A percentile compares a stretch with the other conserved stretches of the same genome.
These are phyloP conservation scores for Drymodes brunneopygia DNA, from an alignment of 2,113 vertebrate species.

Conservation along the genomic window DNA sequence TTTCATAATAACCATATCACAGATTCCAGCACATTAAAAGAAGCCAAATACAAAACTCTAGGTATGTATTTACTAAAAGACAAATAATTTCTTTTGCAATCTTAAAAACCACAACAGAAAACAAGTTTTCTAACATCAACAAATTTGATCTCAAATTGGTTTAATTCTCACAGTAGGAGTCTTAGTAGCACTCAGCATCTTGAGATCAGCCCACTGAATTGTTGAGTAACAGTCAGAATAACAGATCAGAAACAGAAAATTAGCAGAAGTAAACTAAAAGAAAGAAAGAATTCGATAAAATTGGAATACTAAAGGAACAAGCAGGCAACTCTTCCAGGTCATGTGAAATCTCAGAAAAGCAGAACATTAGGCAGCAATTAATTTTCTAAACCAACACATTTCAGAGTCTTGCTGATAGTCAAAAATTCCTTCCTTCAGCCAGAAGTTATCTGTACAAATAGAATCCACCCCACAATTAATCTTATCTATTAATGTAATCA, in stretches of 20 bases:
- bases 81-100: not conserved
- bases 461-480: not conserved
- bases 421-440: not conserved
- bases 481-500: not conserved
- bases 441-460: not conserved
- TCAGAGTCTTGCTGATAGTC: not conserved
- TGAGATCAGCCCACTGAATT: not conserved
- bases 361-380: not conserved
- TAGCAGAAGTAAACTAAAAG: not conserved
- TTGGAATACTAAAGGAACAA: not conserved
- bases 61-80: not conserved
- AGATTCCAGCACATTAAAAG: not conserved
- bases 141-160: not conserved
- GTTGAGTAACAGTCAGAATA: not conserved
- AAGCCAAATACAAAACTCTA: not conserved
- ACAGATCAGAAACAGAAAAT: not conserved
- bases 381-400: not conserved
- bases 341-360: not conserved
- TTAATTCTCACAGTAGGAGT: not conserved
- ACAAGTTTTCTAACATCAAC: not conserved
- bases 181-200: not conserved
- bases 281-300: not conserved
- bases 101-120: rapidly evolving
- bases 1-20: not conserved
- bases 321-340: not conserved